phyloP scores from a whole-genome alignment of 2,797 vertebrate genomes.

The Coccyzus lansbergi region DNA sequence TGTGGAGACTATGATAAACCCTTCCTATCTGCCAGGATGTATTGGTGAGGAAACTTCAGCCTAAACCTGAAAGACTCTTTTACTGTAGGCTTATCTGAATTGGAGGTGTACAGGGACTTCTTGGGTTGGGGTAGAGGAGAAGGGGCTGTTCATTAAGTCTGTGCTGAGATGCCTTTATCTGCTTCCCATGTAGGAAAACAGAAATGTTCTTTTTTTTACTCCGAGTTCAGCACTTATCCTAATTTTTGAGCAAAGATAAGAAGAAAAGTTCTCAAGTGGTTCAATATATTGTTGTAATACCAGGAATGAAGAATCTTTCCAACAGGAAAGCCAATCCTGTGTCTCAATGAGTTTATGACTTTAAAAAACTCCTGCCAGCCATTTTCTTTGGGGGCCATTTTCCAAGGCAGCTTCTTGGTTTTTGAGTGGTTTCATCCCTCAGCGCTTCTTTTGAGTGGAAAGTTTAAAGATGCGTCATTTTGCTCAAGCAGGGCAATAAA shows the following conservation, averaged over 20 bases:
- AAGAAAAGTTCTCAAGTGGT: neutral
- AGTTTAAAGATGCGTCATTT: slow-evolving; percentile 62
- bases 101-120: neutral
- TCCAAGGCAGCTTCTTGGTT: slow-evolving; percentile 14
- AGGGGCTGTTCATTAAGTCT: neutral
- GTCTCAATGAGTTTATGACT: slow-evolving; percentile 43
- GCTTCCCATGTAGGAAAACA: neutral
- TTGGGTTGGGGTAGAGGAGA: neutral
- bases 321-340: slow-evolving; percentile 13
- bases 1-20: neutral
- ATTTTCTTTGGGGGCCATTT: neutral
- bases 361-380: slow-evolving; percentile 3
- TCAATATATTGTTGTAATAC: slow-evolving; percentile 10
- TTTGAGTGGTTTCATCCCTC: slow-evolving; percentile 55
- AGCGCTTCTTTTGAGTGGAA: slow-evolving; percentile 50
- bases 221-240: neutral
- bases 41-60: neutral
- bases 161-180: neutral
- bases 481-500: slow-evolving; percentile 37
- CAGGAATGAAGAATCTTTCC: slow-evolving; percentile 7
- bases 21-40: neutral
- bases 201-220: neutral
- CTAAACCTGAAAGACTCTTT: neutral
- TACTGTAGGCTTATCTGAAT: neutral
- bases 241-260: neutral